These are phyloP conservation scores for Ditylenchus weischeri DNA, from an alignment of 2,888 invertebrate species.

Conservation along the genomic window DNA sequence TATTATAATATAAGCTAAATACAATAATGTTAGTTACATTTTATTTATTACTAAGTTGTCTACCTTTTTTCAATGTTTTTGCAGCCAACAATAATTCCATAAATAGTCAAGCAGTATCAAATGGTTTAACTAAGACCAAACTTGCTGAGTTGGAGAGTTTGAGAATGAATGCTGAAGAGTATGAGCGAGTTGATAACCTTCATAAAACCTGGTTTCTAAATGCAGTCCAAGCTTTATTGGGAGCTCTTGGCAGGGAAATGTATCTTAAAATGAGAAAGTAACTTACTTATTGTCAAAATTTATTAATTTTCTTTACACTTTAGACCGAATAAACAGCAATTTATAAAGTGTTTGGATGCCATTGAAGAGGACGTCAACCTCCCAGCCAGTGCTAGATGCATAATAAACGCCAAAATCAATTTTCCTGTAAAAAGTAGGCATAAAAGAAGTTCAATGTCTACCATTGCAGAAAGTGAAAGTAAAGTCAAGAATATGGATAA, in stretches of 20 bases:
- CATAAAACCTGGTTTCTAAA: conserved; percentile 49
- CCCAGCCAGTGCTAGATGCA: conserved; percentile 43
- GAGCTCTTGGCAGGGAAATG: conserved; percentile 45
- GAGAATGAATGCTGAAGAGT: conserved; percentile 14
- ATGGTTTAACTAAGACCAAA: background rate
- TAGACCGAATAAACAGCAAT: conserved; percentile 43
- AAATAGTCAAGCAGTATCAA: too few species aligned
- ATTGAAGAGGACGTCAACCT: conserved; percentile 45
- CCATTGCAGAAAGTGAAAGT: background rate
- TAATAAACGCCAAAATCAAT: conserved; percentile 32
- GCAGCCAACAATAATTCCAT: too few species aligned
- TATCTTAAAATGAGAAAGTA: conserved; percentile 45
- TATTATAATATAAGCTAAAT: too few species aligned
- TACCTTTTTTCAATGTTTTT: too few species aligned
- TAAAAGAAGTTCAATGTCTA: background rate
- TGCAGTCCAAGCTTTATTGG: conserved; percentile 43
- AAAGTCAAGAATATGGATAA: background rate
- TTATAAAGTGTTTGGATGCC: conserved; percentile 44
- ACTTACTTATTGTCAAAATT: background rate
- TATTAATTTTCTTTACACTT: conserved; percentile 2
- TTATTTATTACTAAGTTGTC: too few species aligned
- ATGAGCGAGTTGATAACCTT: conserved; percentile 34
- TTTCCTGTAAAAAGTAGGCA: background rate
- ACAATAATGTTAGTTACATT: too few species aligned
- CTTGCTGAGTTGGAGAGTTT: conserved; percentile 9